These are phyloP conservation scores for Ooceraea biroi DNA, from an alignment of 1,140 invertebrate species.

Conservation along the genomic window DNA sequence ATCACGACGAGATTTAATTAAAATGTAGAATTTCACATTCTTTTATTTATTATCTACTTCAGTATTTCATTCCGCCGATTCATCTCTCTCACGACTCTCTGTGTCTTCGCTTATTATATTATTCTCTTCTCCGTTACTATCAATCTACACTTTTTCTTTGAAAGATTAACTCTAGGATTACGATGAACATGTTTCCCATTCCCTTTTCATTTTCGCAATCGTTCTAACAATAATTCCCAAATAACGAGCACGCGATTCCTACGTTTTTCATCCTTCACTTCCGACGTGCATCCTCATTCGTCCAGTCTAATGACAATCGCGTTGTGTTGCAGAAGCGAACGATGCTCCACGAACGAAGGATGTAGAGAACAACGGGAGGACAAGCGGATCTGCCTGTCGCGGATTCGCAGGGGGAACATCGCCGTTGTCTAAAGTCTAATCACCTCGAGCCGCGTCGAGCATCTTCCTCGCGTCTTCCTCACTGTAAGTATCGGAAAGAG, in stretches of 20 bases:
- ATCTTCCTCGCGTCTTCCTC: conserved; percentile 67
- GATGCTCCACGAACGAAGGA: conserved; percentile 77
- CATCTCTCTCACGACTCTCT: no score
- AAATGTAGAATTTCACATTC: no score
- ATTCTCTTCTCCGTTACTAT: no score
- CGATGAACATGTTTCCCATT: no score
- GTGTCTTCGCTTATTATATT: no score
- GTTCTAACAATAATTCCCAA: conserved; percentile 25
- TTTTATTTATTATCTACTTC: no score
- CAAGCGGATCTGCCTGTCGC: conserved; percentile 74
- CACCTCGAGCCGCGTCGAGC: conserved; percentile 66
- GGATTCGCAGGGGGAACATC: conserved; percentile 76
- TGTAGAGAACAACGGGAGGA: conserved; percentile 75
- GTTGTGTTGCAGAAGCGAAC: conserved; percentile 68
- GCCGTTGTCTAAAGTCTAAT: conserved; percentile 70
- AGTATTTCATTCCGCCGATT: no score
- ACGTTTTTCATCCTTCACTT: conserved; percentile 4
- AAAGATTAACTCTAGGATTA: no score
- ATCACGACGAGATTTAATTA: no score
- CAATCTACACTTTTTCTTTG: no score
- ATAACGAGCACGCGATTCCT: conserved; percentile 19
- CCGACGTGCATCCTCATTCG: conserved; percentile 15
- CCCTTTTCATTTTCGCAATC: no score
- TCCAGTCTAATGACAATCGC: background rate
- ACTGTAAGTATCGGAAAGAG: conserved; percentile 71